Base-by-base conservation (phyloP, 2,888 invertebrate species). In the Lepeophtheirus nordmannii region DNA sequence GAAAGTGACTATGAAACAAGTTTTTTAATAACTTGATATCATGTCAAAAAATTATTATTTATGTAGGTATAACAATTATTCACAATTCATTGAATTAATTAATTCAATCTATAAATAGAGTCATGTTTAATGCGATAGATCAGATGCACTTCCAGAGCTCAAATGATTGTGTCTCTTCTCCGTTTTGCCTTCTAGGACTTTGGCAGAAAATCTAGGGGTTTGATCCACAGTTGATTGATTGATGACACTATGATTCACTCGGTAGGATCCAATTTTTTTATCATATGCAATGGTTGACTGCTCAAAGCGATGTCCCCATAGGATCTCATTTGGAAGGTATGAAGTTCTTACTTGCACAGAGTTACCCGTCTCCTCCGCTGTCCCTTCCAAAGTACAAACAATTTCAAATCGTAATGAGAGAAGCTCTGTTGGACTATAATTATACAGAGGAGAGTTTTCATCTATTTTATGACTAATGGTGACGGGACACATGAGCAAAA, bases 401-500 rank as follows among this genome's bases (percentile, higher is more conserved):
- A 96, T 89, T 76, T 97, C 96, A 75, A 96, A 97, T 75, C 92
- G 94, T 72, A 85, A 81, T 20, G 38, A 56, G 65, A 88, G 81
- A 82, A 94, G 85, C 75, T 93, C 94, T 64, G 89, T 86, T 9
- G 92, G 91, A 0, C 90, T 88, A 73, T 94, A 82, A 73, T 85
- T 86, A 78, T 89, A 97, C 62, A 96, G 82, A 0, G 94, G 97
- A 68, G 90, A 91, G 69, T 83, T 82, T 69, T 87, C 86, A 76
- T 90, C 89, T 74, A 96, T 97, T 77, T 86, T 89, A 78, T 97
- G 97, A 46, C 91, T 92, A 70, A 96, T 89, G 41, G 90, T 96
- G 72, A 91, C 93, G 11, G 96, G 96, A 96, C 96, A 97, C 71
- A 96, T 94, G 76, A 97, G 89, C 81, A 97, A 93, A 70, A 97